Evolutionary conservation across 2,113 vertebrate species (phyloP).

Genomic region (Parus major): DNA sequence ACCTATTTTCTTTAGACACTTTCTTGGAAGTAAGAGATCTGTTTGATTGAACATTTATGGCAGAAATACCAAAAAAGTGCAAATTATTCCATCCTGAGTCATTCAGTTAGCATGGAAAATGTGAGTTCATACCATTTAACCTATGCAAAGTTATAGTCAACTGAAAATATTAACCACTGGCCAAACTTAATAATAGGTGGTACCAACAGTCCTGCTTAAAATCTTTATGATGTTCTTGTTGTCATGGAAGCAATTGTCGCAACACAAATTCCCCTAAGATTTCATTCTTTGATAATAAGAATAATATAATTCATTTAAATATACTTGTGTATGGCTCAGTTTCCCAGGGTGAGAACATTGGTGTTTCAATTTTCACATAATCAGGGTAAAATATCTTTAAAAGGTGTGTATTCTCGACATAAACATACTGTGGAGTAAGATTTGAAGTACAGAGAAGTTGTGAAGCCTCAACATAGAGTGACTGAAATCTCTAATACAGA

Average conservation of each 20-base stretch:
- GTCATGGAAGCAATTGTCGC: constrained; percentile 19
- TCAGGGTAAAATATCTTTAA: not conserved
- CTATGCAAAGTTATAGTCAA: not conserved
- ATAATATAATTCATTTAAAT: constrained; percentile 2
- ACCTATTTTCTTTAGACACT: not conserved
- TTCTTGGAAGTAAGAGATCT: not conserved
- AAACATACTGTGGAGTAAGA: not conserved
- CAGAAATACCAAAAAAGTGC: not conserved
- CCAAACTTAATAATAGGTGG: not conserved
- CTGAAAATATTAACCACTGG: not conserved
- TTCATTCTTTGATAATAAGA: constrained; percentile 25
- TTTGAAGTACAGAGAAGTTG: not conserved
- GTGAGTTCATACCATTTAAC: not conserved
- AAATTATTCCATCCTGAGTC: not conserved
- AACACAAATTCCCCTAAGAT: not conserved
- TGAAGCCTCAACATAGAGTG: not conserved
- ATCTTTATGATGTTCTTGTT: constrained; percentile 36
- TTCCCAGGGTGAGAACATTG: not conserved
- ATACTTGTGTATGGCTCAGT: not conserved
- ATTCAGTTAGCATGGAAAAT: not conserved
- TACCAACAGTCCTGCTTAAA: not conserved
- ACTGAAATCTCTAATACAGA: not conserved
- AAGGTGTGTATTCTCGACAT: not conserved
- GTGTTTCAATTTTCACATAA: not conserved
- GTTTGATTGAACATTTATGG: not conserved